Percentiles rank a stretch among this genome's conserved stretches.
Conservation (phyloP, 2,888 invertebrate species). For the Thymelicus lineola region DNA sequence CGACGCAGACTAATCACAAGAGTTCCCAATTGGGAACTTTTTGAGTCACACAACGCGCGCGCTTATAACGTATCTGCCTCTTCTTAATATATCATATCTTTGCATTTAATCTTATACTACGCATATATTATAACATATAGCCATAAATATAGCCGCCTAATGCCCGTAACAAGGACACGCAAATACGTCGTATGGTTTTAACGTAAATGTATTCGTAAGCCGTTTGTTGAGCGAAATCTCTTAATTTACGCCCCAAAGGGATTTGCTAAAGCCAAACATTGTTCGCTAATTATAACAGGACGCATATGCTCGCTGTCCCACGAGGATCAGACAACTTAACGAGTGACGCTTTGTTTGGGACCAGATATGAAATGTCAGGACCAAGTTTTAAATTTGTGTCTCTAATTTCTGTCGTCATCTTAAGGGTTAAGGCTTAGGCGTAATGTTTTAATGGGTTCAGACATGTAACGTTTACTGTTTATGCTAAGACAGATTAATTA, state of each 20-base stretch:
- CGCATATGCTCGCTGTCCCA: slow-evolving; percentile 78
- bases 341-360: slow-evolving; percentile 57
- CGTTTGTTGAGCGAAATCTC: slow-evolving; percentile 74
- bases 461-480: too few relatives aligned
- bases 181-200: slow-evolving; percentile 52
- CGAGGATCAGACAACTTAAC: slow-evolving; percentile 77
- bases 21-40: too few relatives aligned
- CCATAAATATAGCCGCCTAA: slow-evolving; percentile 30
- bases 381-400: slow-evolving; percentile 23
- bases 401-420: slow-evolving; percentile 9
- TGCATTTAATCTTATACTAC: slow-evolving; percentile 1
- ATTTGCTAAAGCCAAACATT: slow-evolving; percentile 85
- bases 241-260: slow-evolving; percentile 85
- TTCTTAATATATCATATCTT: too few relatives aligned
- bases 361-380: slow-evolving; percentile 30
- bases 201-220: slow-evolving; percentile 77
- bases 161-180: slow-evolving; percentile 34
- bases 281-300: slow-evolving; percentile 84
- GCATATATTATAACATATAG: slow-evolving; percentile 3
- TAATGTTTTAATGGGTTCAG: too few relatives aligned
- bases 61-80: too few relatives aligned
- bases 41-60: too few relatives aligned
- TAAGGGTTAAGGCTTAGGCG: slow-evolving; percentile 14
- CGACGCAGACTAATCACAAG: too few relatives aligned
- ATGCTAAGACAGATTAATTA: too few relatives aligned